Conservation (phyloP, 2,113 vertebrate genomes). For the Ictalurus punctatus region DNA sequence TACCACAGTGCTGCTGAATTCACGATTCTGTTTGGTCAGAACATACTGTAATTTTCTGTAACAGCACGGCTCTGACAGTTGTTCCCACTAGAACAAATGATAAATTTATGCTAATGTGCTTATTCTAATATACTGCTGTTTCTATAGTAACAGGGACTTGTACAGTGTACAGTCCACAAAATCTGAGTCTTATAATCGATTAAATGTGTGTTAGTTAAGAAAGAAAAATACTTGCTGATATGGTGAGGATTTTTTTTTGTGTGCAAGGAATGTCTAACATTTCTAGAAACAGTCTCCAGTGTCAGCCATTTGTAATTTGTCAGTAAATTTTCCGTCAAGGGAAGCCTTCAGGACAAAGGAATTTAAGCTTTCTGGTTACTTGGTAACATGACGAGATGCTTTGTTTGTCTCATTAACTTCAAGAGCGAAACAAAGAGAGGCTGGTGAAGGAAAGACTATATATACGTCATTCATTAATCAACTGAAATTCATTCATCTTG, state of each 20-base stretch:
- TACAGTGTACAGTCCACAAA: neutral
- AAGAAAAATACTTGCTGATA: neutral
- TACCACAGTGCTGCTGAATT: neutral
- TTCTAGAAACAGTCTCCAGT: neutral
- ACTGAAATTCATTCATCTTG: neutral
- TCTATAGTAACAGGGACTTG: neutral
- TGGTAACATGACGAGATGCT: neutral
- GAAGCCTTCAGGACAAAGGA: neutral
- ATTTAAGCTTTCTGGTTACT: neutral
- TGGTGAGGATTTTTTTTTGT: neutral
- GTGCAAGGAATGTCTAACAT: neutral
- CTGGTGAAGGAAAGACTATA: neutral
- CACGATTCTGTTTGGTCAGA: neutral
- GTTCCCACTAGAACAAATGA: neutral
- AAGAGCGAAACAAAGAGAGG: neutral
- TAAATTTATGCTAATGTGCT: neutral
- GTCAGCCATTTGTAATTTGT: neutral
- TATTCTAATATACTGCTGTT: neutral
- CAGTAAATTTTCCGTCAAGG: neutral
- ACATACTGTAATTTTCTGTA: neutral
- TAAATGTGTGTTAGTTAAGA: neutral
- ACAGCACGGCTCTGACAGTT: neutral
- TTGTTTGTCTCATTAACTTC: neutral
- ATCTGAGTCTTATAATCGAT: neutral
- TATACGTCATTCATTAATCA: neutral